These are phyloP conservation scores for Nibea albiflora DNA, from an alignment of 2,113 vertebrate genomes.

Conservation along the genomic window DNA sequence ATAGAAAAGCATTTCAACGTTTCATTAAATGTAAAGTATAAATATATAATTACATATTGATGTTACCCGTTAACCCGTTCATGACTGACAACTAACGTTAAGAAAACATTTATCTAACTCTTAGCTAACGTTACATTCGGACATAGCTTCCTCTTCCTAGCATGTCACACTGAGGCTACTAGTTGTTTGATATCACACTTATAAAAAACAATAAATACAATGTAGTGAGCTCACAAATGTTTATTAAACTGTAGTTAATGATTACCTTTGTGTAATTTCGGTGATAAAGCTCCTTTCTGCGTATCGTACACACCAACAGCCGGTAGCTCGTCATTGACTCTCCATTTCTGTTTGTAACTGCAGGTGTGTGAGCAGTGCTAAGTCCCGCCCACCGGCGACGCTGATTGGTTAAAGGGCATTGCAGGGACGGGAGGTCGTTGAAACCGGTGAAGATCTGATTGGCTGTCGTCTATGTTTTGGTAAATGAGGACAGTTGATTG, in stretches of 20 bases:
- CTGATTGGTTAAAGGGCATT: conserved; percentile 35
- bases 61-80: not conserved
- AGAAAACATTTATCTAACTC: not conserved
- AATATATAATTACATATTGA: not conserved
- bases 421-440: not conserved
- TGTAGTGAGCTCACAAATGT: not conserved
- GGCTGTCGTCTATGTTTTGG: conserved; percentile 46
- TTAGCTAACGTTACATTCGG: not conserved
- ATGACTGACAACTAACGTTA: not conserved
- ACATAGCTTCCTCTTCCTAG: conserved; percentile 42
- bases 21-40: not conserved
- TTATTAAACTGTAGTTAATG: not conserved
- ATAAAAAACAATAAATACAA: not conserved
- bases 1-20: not conserved
- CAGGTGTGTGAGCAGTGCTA: not conserved
- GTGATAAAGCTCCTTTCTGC: conserved; percentile 15
- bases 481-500: conserved; percentile 40
- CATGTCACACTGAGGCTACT: conserved; percentile 26
- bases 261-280: conserved; percentile 43
- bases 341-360: conserved; percentile 25
- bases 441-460: conserved; percentile 62
- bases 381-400: conserved; percentile 23
- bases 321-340: conserved; percentile 57
- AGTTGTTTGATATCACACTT: not conserved
- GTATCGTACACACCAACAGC: not conserved